These are phyloP conservation scores for Sebastes hubbsi DNA, from an alignment of 2,797 vertebrate species.

Conservation along the genomic window DNA sequence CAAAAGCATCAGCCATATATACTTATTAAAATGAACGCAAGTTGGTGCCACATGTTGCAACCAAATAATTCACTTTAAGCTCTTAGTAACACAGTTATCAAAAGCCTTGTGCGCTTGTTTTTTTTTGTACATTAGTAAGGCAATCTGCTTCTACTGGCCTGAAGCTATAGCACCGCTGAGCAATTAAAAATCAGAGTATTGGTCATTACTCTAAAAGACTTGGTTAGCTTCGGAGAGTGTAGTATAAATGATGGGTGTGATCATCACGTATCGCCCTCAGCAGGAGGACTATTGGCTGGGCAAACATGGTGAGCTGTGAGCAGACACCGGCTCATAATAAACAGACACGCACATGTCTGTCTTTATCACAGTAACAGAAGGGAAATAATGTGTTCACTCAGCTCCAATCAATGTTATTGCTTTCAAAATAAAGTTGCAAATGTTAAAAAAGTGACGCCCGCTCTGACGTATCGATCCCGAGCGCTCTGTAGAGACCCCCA, in stretches of 20 bases:
- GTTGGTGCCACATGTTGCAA: constrained; percentile 39
- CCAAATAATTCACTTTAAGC: constrained; percentile 19
- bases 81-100: constrained; percentile 28
- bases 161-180: constrained; percentile 30
- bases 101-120: constrained; percentile 13
- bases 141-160: constrained; percentile 52
- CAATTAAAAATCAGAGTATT: constrained; percentile 45
- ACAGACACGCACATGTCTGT: constrained; percentile 8
- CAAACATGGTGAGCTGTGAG: constrained; percentile 19
- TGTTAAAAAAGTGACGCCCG: constrained; percentile 30
- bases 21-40: constrained; percentile 1
- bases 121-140: constrained; percentile 13
- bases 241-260: constrained; percentile 43
- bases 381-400: constrained; percentile 17
- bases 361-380: not conserved
- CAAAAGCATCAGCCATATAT: not conserved
- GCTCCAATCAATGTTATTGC: constrained; percentile 21
- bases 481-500: constrained; percentile 40
- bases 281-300: constrained; percentile 18
- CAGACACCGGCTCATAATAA: constrained; percentile 14
- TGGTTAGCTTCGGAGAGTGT: constrained; percentile 46
- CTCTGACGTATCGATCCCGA: constrained; percentile 43
- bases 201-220: constrained; percentile 60
- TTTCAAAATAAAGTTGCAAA: constrained; percentile 48
- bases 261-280: constrained; percentile 39